Base-by-base conservation (phyloP, 2,888 invertebrate species). In the Strigamia crassipes region DNA sequence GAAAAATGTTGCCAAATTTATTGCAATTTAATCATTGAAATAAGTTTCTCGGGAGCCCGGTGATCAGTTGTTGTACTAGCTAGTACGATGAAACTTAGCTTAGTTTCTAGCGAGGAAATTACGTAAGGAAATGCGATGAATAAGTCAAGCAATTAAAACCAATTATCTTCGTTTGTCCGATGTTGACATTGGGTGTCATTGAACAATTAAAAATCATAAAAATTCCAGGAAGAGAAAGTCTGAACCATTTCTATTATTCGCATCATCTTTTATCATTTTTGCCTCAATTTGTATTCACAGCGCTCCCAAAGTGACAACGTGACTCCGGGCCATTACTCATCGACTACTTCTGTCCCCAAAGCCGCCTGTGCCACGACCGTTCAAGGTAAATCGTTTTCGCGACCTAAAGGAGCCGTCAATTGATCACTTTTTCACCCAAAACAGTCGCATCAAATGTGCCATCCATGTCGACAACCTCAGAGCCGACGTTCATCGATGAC, bases 261-360 rank as follows among this genome's bases (percentile, higher is more conserved):
- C 27, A 27, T 27, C 27, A 27, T 27, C 27, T 27, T 27, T 27
- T 27, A 27, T 27, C 27, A 27, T 27, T 27, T 27, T 27, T 3
- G 27, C 27, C 27, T 27, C 27, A 27, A 27, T 78, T 78, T 78
- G 78, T 78, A 41, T 78, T 34, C 41, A 41, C 78, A 78, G 78
- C 78, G 78, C 18, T 78, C 78, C 3, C 41, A 78, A n/a, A 78
- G 78, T 78, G 78, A 78, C 41, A 78, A 78, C 27, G 38, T 78
- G n/a, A 34, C 78, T 34, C 31, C 78, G 6, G 78, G 78, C 78
- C 18, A 78, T 34, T 41, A 41, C 78, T 78, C 78, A 34, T 34
- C 41, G 18, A 41, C 78, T 8, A 41, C 78, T n/a, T 34, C 78
- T 4, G 34, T 78, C 6, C 78, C 41, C 0, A 41, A 34, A 34